Evolutionary conservation across 2,113 vertebrate species (phyloP).

Genomic region (Zosterops japonicus): DNA sequence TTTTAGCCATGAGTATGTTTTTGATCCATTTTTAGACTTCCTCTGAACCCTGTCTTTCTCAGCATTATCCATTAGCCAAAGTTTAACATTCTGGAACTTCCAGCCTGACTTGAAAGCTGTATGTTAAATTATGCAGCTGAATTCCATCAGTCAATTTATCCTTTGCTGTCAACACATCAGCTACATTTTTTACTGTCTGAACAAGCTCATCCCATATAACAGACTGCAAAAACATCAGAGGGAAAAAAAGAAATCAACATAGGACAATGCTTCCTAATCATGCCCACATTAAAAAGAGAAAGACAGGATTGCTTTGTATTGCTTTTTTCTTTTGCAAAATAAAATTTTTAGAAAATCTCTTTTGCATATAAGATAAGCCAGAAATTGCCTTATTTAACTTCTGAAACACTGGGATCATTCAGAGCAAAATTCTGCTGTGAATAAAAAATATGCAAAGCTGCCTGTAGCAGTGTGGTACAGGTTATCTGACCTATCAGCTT

Average conservation of each 20-base stretch:
- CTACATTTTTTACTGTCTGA: constrained; percentile 69
- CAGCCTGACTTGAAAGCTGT: constrained; percentile 48
- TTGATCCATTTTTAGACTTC: not conserved
- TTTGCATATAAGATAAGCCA: constrained; percentile 34
- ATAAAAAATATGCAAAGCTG: not conserved
- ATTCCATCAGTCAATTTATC: constrained; percentile 74
- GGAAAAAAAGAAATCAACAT: not conserved
- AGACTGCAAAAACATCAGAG: constrained; percentile 48
- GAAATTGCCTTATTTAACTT: constrained; percentile 42
- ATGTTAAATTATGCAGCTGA: constrained; percentile 73
- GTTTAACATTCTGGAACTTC: constrained; percentile 68
- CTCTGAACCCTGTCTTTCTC: not conserved
- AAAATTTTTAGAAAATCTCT: not conserved
- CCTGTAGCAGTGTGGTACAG: not conserved
- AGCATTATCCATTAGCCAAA: constrained; percentile 12
- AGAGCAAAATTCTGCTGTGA: constrained; percentile 12
- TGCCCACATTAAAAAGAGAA: not conserved
- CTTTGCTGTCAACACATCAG: constrained; percentile 72
- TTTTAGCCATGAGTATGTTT: not conserved
- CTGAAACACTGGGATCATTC: constrained; percentile 10
- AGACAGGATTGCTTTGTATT: not conserved
- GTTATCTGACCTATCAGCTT: constrained; percentile 33
- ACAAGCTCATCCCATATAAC: constrained; percentile 59
- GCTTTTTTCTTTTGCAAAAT: not conserved
- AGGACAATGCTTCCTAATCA: constrained; percentile 13